Evolutionary conservation across 1,140 invertebrate species (phyloP).

Genomic region (Drosophila hydei): DNA sequence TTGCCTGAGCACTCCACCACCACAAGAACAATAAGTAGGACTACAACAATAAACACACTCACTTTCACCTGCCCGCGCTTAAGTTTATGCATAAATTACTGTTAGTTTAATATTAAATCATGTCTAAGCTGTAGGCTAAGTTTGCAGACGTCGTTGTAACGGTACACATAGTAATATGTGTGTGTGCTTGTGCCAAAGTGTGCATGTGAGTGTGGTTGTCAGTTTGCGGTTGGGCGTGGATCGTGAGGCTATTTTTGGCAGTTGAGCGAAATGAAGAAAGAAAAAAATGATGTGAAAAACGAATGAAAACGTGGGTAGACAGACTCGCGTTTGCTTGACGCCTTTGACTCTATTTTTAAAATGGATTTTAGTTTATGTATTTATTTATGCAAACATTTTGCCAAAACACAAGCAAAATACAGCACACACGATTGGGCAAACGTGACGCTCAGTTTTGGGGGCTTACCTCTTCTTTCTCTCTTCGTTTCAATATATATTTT

Average conservation of each 20-base stretch:
- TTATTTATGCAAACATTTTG: constrained; percentile 63
- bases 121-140: constrained; percentile 38
- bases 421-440: constrained; percentile 70
- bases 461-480: constrained; percentile 22
- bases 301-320: constrained; percentile 66
- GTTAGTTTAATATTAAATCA: constrained; percentile 37
- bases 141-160: constrained; percentile 21
- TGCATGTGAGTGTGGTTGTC: constrained; percentile 34
- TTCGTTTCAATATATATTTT: constrained; percentile 29
- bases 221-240: constrained; percentile 49
- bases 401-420: constrained; percentile 36
- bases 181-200: constrained; percentile 19
- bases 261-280: constrained; percentile 59
- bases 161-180: constrained; percentile 13
- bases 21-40: constrained; percentile 23
- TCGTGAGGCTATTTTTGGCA: constrained; percentile 65
- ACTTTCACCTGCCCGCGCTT: constrained; percentile 72
- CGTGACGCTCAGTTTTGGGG: constrained; percentile 60
- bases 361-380: constrained; percentile 51
- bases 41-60: constrained; percentile 41
- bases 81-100: constrained; percentile 54
- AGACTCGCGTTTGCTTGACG: constrained; percentile 20
- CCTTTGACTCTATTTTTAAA: constrained; percentile 46
- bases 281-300: constrained; percentile 53
- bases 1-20: constrained; percentile 1